These are phyloP conservation scores for Pammene aurita DNA, from an alignment of 2,888 invertebrate species.

Conservation along the genomic window DNA sequence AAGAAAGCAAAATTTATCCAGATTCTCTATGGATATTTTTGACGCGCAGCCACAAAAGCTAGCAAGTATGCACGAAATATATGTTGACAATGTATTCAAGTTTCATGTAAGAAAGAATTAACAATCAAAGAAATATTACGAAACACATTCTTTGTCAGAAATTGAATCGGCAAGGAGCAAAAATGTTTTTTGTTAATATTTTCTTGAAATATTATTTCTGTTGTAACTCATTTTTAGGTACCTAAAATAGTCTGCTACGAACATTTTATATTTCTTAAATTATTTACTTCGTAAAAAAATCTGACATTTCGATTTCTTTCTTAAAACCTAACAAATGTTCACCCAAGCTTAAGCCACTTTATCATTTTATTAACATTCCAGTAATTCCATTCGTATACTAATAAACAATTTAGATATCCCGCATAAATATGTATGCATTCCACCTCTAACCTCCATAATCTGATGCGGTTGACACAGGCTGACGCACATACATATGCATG, in stretches of 20 bases:
- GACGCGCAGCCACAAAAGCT: no score
- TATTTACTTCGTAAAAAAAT: background rate
- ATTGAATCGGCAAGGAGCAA: constrained; percentile 2
- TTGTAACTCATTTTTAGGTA: background rate
- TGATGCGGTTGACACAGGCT: constrained; percentile 20
- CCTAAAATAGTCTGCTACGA: background rate
- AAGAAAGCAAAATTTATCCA: no score
- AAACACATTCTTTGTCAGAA: background rate
- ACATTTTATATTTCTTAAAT: background rate
- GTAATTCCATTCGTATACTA: background rate
- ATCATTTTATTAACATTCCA: no score
- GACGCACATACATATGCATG: constrained; percentile 30
- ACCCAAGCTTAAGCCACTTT: no score
- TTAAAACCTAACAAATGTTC: background rate
- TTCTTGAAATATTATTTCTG: background rate
- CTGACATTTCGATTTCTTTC: constrained; percentile 1
- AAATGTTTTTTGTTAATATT: background rate
- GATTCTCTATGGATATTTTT: no score
- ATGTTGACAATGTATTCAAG: no score
- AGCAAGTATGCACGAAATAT: no score
- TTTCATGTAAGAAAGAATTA: no score
- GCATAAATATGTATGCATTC: constrained; percentile 30
- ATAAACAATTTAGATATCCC: constrained; percentile 20
- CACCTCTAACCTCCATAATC: constrained; percentile 10
- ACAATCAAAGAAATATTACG: background rate